Conservation (phyloP, 2,797 vertebrate genomes). For the Kryptopterus vitreolus region DNA sequence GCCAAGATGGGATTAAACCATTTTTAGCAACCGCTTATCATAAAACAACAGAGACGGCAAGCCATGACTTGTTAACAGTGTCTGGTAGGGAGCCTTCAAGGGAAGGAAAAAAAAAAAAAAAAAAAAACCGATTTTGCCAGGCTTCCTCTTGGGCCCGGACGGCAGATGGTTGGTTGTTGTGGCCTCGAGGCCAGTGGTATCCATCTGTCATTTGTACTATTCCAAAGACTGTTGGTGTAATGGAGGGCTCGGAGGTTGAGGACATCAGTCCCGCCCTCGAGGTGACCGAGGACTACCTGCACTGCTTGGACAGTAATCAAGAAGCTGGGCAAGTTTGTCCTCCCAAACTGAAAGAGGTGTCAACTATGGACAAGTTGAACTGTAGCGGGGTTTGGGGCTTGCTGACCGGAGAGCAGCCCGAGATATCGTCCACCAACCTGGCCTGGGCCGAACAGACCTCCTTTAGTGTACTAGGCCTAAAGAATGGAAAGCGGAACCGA, state of each 20-base stretch:
- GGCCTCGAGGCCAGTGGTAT: conserved; percentile 41
- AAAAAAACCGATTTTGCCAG: conserved; percentile 42
- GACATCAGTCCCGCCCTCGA: conserved; percentile 96
- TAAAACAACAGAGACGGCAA: conserved; percentile 22
- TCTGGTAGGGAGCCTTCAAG: conserved; percentile 52
- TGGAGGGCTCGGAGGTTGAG: conserved; percentile 89
- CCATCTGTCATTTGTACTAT: not conserved
- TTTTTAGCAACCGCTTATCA: conserved; percentile 16
- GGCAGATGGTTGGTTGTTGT: conserved; percentile 52
- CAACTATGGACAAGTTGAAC: conserved; percentile 71
- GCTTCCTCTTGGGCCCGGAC: conserved; percentile 43
- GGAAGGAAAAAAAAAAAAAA: no score
- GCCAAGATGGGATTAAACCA: conserved; percentile 10
- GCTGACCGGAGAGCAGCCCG: conserved; percentile 67
- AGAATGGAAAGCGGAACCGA: conserved; percentile 85
- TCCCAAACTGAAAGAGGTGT: conserved; percentile 69
- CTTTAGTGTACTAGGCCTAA: conserved; percentile 82
- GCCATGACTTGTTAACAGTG: conserved; percentile 38
- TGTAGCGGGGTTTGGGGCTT: conserved; percentile 75
- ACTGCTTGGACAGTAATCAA: conserved; percentile 82
- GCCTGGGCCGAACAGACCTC: conserved; percentile 76
- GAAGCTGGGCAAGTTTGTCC: conserved; percentile 75
- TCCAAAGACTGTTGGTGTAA: conserved; percentile 56
- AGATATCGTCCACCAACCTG: conserved; percentile 69
- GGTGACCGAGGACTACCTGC: conserved; percentile 94